phyloP scores from a whole-genome alignment of 1,140 invertebrate genomes.

The Limonius californicus region DNA sequence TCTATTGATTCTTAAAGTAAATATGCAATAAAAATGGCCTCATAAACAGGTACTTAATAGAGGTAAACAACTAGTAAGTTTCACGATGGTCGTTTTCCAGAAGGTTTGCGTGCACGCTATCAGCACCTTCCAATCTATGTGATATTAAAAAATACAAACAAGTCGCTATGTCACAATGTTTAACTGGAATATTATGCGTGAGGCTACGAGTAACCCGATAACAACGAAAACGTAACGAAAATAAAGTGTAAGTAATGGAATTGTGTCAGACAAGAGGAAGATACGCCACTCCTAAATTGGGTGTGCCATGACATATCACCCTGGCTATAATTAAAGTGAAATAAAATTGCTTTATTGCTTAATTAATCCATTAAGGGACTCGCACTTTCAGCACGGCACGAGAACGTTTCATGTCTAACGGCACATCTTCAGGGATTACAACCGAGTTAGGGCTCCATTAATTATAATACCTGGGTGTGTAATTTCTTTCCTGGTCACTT shows the following conservation, averaged over 20 bases:
- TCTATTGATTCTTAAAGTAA: no score
- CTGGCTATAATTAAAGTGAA: conserved; percentile 5
- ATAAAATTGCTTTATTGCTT: conserved; percentile 14
- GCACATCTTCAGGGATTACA: background rate
- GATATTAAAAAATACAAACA: conserved; percentile 13
- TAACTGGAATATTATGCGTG: conserved; percentile 8
- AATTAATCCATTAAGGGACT: conserved; percentile 9
- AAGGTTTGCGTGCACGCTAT: background rate
- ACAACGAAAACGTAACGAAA: background rate
- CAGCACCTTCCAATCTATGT: background rate
- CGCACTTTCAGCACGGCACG: background rate
- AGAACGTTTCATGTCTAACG: background rate
- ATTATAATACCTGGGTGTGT: background rate
- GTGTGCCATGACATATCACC: conserved; percentile 13
- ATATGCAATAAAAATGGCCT: background rate
- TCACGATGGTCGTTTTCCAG: background rate
- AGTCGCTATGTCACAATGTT: conserved; percentile 1
- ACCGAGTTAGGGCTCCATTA: background rate
- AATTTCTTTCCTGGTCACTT: background rate
- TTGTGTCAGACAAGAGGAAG: conserved; percentile 7
- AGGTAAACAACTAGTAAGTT: background rate
- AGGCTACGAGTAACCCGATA: background rate
- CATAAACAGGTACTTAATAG: conserved; percentile 5
- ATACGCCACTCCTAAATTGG: conserved; percentile 10
- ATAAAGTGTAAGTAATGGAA: conserved; percentile 14